A percentile compares a stretch with the other conserved stretches of the same genome.
Conservation (phyloP, 2,113 vertebrate genomes). For the Oxygymnocypris stewartii region DNA sequence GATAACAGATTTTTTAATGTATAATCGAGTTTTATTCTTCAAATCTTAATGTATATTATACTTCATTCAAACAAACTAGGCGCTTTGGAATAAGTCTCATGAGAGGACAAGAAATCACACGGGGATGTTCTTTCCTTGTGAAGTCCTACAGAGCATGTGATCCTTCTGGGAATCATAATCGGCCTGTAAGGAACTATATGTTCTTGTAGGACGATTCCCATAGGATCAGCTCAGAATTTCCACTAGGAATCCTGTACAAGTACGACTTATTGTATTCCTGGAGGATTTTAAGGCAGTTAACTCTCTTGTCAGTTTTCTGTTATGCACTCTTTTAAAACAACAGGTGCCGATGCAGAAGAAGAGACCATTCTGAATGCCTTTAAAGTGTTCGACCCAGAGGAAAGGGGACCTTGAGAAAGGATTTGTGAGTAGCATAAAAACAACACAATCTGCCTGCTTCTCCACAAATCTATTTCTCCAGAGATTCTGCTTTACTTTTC, state of each 20-base stretch:
- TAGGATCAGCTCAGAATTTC: neutral
- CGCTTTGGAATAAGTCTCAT: neutral
- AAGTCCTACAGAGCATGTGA: neutral
- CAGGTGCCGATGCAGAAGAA: slow-evolving; percentile 89
- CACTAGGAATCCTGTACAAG: neutral
- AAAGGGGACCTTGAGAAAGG: slow-evolving; percentile 83
- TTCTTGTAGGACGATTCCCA: neutral
- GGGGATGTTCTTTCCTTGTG: neutral
- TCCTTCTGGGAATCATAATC: neutral
- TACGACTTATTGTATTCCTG: neutral
- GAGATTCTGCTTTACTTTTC: neutral
- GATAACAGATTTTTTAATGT: too few species aligned
- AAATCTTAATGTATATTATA: neutral
- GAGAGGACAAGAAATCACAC: neutral
- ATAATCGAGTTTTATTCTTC: neutral
- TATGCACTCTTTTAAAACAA: neutral
- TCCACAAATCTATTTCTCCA: neutral
- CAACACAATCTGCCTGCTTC: neutral
- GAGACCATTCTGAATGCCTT: slow-evolving; percentile 92
- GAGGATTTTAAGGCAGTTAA: neutral
- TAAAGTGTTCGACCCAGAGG: slow-evolving; percentile 93
- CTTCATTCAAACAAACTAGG: neutral
- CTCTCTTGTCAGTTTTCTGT: neutral
- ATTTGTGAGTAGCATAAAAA: slow-evolving; percentile 80
- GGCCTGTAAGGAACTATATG: neutral